Evolutionary conservation across 2,113 vertebrate genomes (phyloP).

Genomic region (Columba janthina): DNA sequence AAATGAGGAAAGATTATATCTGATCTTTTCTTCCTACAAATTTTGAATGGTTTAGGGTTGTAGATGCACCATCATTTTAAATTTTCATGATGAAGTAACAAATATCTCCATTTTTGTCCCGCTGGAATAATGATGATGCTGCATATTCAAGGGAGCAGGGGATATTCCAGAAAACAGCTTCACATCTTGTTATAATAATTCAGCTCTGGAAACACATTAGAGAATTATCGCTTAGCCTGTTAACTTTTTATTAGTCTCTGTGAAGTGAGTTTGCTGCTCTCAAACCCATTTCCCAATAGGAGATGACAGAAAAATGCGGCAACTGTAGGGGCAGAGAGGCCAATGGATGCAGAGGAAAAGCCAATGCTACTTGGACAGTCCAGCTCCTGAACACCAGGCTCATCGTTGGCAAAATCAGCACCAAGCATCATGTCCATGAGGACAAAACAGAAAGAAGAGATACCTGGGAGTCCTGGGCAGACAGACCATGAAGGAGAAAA

Average conservation of each 20-base stretch:
- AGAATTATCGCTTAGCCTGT: not conserved
- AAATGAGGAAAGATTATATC: not conserved
- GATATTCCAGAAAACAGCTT: not conserved
- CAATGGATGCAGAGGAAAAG: not conserved
- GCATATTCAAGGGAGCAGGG: not conserved
- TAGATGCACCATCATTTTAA: accelerated
- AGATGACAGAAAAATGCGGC: not conserved
- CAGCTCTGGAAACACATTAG: not conserved
- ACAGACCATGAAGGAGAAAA: not conserved
- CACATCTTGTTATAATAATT: not conserved
- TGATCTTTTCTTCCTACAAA: not conserved
- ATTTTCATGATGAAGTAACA: not conserved
- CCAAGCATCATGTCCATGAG: accelerated
- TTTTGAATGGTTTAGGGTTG: not conserved
- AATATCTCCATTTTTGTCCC: not conserved
- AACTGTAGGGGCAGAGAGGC: not conserved
- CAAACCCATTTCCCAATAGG: not conserved
- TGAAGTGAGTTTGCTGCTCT: not conserved
- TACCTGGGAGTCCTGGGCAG: too few species aligned
- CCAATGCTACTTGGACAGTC: accelerated
- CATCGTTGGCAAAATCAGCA: accelerated
- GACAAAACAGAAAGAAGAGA: too few species aligned
- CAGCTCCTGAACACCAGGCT: not conserved
- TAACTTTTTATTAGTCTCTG: not conserved
- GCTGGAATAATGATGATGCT: not conserved